Base-by-base conservation (phyloP, 2,888 invertebrate genomes). In the Lycia hirtaria region DNA sequence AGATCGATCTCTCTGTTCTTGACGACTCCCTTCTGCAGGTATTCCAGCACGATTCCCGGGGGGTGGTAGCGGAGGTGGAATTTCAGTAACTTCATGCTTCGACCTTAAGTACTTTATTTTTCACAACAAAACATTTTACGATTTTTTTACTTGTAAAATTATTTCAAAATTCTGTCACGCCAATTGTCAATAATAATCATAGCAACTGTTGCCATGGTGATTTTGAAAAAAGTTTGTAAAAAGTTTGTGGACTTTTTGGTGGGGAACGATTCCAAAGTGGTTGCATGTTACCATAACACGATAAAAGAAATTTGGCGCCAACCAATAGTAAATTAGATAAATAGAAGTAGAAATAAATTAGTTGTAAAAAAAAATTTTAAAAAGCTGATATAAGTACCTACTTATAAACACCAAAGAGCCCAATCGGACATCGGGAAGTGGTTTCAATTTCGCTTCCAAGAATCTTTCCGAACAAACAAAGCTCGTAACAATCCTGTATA, bases 21-120 rank as follows among this genome's bases (percentile, higher is more conserved):
- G 6, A 88, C 79, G 14, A 90, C 83, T 1, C 93, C 93, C 30
- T 93, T 91, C 71, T 93, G 93, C 6, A 87, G 78, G 70, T 94
- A 95, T 71, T 94, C 94, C 72, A 95, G 80, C 7, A 94, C 94
- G 51, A 96, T 89, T 14, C 95, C 95, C 61, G 96, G 96, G 0
- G 96, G 96, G 70, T 95, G 94, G 76, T 95, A 96, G 56, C 96
- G 92, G 24, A 96, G 84, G 78, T 95, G 94, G 72, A 96, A 94
- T 84, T 94, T 95, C 55, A 93, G 85, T 58, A 95, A 84, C 81
- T 93, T 94, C 95, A 95, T 95, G n/a, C 20, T 79, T 22, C n/a
- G 1, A 15, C 10, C 10, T 10, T 47, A n/a, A n/a, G n/a, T n/a
- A n/a, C 33, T 33, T 41, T 48, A 47, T 33, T 60, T 56, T 35